These are phyloP conservation scores for Ancistrus triradiatus DNA, from an alignment of 2,113 vertebrate species.

Conservation along the genomic window DNA sequence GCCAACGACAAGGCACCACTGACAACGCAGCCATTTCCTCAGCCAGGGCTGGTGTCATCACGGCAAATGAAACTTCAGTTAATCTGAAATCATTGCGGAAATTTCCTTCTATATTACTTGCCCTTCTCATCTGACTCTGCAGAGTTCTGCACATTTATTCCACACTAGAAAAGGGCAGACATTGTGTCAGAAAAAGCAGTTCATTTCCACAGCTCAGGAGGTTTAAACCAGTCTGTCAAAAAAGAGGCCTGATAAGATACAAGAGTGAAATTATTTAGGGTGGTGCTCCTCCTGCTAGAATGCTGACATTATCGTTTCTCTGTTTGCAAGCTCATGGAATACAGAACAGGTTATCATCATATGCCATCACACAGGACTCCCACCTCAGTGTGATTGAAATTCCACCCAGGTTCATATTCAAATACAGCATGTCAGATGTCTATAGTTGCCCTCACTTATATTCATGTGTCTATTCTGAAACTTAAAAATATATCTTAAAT, in stretches of 20 bases:
- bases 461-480: conserved; percentile 25
- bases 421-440: conserved; percentile 12
- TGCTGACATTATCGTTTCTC: conserved; percentile 47
- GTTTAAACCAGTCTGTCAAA: conserved; percentile 44
- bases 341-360: conserved; percentile 45
- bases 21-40: conserved; percentile 42
- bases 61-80: conserved; percentile 38
- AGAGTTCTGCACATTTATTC: conserved; percentile 10
- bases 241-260: conserved; percentile 40
- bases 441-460: conserved; percentile 11
- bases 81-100: conserved; percentile 41
- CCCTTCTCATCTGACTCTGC: conserved; percentile 1
- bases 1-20: conserved; percentile 50
- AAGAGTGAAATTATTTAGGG: conserved; percentile 44
- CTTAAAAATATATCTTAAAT: too few relatives aligned
- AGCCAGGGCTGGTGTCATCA: conserved; percentile 3
- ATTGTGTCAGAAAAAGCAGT: conserved; percentile 15
- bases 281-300: conserved; percentile 38
- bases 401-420: conserved; percentile 29
- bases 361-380: conserved; percentile 26
- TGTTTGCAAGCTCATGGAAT: conserved; percentile 36
- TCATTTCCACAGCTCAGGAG: conserved; percentile 38
- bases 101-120: conserved; percentile 30
- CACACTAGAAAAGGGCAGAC: conserved; percentile 5
- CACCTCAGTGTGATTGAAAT: conserved; percentile 35